Evolutionary conservation across 2,888 invertebrate genomes (phyloP).

Genomic region (Dexiosoma caninum): DNA sequence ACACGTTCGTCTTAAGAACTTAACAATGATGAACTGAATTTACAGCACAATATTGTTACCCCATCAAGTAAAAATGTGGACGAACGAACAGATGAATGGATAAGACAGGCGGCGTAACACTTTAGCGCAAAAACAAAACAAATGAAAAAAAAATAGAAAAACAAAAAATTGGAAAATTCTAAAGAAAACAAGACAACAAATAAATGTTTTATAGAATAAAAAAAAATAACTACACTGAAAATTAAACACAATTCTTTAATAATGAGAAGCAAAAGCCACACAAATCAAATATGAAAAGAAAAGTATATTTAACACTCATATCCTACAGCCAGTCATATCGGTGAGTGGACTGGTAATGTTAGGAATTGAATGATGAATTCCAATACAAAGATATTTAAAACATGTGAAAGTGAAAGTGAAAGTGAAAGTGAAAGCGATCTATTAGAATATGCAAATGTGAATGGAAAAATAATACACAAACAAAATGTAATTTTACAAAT

Average conservation of each 20-base stretch:
- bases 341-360: no score
- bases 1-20: conserved; percentile 64
- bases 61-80: conserved; percentile 40
- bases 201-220: not conserved
- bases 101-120: conserved; percentile 58
- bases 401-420: no score
- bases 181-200: conserved; percentile 39
- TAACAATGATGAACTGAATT: conserved; percentile 65
- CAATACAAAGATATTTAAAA: no score
- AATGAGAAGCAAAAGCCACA: conserved; percentile 44
- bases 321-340: not conserved
- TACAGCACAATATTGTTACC: conserved; percentile 46
- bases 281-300: not conserved
- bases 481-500: no score
- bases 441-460: no score
- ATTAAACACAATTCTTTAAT: conserved; percentile 40
- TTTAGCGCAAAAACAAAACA: conserved; percentile 59
- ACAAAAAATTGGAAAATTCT: conserved; percentile 26
- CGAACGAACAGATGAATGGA: conserved; percentile 22
- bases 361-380: not conserved
- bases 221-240: conserved; percentile 32
- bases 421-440: no score
- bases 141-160: not conserved
- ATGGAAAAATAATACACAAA: no score
- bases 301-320: not conserved